These are phyloP conservation scores for Chloromyia formosa DNA, from an alignment of 2,888 invertebrate genomes.

Conservation along the genomic window DNA sequence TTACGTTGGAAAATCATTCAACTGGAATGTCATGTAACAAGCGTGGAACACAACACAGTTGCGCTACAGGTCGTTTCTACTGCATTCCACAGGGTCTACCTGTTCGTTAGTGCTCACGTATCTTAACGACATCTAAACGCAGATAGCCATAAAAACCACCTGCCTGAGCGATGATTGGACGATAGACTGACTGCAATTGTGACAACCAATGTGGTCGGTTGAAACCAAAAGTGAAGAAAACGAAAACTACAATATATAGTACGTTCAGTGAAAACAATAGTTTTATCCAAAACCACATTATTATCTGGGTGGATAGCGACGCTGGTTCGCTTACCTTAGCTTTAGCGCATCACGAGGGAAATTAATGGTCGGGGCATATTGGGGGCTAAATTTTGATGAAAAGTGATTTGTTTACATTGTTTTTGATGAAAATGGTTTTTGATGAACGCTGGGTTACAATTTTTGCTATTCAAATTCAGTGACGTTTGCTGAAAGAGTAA, in stretches of 20 bases:
- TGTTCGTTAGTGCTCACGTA: conserved; percentile 3
- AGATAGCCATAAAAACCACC: neutral
- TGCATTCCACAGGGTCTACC: conserved; percentile 34
- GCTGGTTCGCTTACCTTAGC: too few relatives aligned
- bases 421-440: too few relatives aligned
- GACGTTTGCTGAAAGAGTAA: too few relatives aligned
- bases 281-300: neutral
- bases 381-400: too few relatives aligned
- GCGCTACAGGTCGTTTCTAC: neutral
- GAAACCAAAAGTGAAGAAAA: conserved; percentile 43
- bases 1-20: neutral
- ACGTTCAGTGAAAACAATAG: neutral
- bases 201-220: neutral
- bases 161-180: neutral
- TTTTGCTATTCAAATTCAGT: too few relatives aligned
- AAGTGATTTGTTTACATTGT: too few relatives aligned
- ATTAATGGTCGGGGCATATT: too few relatives aligned
- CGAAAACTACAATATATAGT: conserved; percentile 22
- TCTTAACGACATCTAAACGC: neutral
- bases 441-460: too few relatives aligned
- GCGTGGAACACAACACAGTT: neutral
- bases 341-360: too few relatives aligned
- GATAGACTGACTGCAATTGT: neutral
- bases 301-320: too few relatives aligned
- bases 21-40: conserved; percentile 33